Percentiles rank a stretch among this genome's conserved stretches.
Conservation (phyloP, 2,797 vertebrate genomes). For the Xenops minutus region DNA sequence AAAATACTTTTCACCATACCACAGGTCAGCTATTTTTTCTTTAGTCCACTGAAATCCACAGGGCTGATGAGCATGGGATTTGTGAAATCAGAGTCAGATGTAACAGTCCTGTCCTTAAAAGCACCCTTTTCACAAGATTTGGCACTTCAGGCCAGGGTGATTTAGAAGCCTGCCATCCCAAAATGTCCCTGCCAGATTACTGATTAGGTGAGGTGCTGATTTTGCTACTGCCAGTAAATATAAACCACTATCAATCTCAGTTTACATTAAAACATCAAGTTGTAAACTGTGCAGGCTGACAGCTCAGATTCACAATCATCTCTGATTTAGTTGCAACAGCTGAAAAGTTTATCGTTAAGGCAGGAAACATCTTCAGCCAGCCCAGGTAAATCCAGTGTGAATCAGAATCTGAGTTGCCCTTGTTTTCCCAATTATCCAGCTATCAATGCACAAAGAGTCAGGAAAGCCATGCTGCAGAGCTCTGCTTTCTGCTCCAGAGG, state of each 20-base stretch:
- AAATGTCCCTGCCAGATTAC: neutral
- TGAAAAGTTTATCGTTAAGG: neutral
- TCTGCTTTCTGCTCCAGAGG: neutral
- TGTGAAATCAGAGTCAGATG: neutral
- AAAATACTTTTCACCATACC: neutral
- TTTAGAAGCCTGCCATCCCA: neutral
- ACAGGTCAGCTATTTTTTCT: neutral
- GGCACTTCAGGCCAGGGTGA: neutral
- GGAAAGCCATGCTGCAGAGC: neutral
- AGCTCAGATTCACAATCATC: neutral
- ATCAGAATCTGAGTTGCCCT: neutral
- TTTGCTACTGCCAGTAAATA: neutral
- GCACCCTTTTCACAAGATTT: neutral
- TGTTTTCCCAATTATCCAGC: neutral
- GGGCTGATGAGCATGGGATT: neutral
- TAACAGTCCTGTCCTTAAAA: neutral
- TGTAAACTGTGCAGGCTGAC: neutral
- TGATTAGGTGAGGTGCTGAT: neutral
- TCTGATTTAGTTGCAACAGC: conserved; percentile 5
- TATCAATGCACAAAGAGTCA: neutral
- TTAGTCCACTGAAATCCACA: neutral
- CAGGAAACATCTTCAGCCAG: neutral
- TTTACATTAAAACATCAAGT: neutral
- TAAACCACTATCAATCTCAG: neutral
- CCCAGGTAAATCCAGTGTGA: neutral